Evolutionary conservation across 2,113 vertebrate genomes (phyloP).

Genomic region (Tonatia bakeri): DNA sequence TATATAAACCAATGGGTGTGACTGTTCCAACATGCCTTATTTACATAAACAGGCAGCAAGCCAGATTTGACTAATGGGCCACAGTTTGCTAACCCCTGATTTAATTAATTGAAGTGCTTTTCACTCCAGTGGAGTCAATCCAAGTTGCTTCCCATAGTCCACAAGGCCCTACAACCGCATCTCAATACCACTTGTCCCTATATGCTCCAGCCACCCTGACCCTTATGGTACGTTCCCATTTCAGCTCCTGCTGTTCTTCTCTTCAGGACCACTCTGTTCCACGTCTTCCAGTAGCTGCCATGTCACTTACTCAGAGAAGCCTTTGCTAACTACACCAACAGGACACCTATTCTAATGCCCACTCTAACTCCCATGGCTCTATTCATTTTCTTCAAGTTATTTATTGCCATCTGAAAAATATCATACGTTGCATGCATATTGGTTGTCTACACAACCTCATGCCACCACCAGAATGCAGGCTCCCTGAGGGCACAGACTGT

Average conservation of each 20-base stretch:
- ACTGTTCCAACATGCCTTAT: background rate
- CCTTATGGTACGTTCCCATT: background rate
- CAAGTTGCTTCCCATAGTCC: background rate
- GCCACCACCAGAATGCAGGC: background rate
- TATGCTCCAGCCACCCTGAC: background rate
- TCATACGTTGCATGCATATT: background rate
- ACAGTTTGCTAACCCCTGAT: background rate
- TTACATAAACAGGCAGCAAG: conserved; percentile 13
- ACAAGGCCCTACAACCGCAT: background rate
- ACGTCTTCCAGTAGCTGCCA: background rate
- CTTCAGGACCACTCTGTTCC: background rate
- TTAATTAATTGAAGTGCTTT: conserved; percentile 11
- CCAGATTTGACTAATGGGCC: background rate
- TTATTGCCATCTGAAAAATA: conserved; percentile 7
- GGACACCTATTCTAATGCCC: background rate
- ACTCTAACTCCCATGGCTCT: background rate
- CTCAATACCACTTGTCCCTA: background rate
- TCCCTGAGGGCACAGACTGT: background rate
- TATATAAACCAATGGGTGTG: background rate
- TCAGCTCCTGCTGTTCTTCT: background rate
- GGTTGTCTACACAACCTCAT: background rate
- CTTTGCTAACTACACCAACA: background rate
- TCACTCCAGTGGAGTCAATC: background rate
- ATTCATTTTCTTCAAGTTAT: conserved; percentile 2
- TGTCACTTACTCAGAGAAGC: background rate